Conservation (phyloP, 2,888 invertebrate species). For the Timandra comae region DNA sequence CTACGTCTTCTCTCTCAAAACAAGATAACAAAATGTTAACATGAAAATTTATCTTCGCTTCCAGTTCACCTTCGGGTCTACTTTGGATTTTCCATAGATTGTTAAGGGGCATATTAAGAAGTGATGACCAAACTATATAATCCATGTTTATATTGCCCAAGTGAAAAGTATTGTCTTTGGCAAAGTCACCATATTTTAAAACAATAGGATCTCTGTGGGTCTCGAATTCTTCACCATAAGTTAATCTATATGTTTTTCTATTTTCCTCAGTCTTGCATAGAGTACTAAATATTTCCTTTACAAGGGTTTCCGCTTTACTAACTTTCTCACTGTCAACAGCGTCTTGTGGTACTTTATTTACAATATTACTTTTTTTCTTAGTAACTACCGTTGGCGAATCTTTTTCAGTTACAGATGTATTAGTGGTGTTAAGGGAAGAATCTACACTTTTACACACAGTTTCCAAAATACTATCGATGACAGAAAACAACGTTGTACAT, state of each 20-base stretch:
- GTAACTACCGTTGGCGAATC: too few species aligned
- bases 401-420: too few species aligned
- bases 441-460: constrained; percentile 33
- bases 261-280: constrained; percentile 42
- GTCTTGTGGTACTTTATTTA: too few species aligned
- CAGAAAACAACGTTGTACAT: constrained; percentile 49
- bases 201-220: constrained; percentile 48
- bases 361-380: too few species aligned
- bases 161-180: constrained; percentile 55
- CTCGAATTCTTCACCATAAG: constrained; percentile 60
- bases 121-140: constrained; percentile 41
- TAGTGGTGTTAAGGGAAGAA: constrained; percentile 9
- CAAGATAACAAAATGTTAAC: constrained; percentile 56
- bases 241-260: constrained; percentile 49
- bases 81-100: constrained; percentile 44
- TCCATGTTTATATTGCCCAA: constrained; percentile 54
- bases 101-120: constrained; percentile 52
- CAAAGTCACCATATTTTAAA: constrained; percentile 52
- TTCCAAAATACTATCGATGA: constrained; percentile 51
- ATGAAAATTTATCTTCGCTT: constrained; percentile 61
- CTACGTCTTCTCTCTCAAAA: constrained; percentile 56
- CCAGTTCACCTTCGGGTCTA: constrained; percentile 34
- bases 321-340: too few species aligned
- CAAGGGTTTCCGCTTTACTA: constrained; percentile 40
- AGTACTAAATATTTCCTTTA: constrained; percentile 46